phyloP scores from a whole-genome alignment of 2,888 invertebrate species.

The Lasius fuliginosus region DNA sequence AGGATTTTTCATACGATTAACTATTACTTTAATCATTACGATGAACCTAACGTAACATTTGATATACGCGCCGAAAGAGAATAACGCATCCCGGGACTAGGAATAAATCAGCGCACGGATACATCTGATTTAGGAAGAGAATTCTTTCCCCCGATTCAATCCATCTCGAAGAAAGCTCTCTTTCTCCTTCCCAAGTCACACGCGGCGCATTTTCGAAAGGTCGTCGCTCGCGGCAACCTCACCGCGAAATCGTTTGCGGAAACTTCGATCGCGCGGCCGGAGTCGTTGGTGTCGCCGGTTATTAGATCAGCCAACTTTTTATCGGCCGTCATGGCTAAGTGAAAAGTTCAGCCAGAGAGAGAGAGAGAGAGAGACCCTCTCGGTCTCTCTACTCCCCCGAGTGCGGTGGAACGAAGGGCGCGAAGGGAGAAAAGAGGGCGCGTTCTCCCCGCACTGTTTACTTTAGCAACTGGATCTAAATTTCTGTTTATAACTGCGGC shows the following conservation, averaged over 20 bases:
- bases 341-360: slow-evolving; percentile 79
- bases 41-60: neutral
- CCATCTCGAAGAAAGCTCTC: slow-evolving; percentile 48
- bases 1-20: slow-evolving; percentile 11
- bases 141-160: neutral
- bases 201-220: slow-evolving; percentile 40
- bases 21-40: too few relatives aligned
- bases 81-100: neutral
- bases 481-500: slow-evolving; percentile 84
- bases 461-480: slow-evolving; percentile 84
- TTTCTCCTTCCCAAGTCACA: neutral
- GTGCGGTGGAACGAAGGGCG: slow-evolving; percentile 25
- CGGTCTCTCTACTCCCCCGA: slow-evolving; percentile 2
- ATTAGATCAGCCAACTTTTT: slow-evolving; percentile 84
- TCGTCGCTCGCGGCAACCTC: slow-evolving; percentile 42
- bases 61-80: slow-evolving; percentile 14
- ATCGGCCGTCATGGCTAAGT: slow-evolving; percentile 81
- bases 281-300: slow-evolving; percentile 78
- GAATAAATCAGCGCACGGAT: slow-evolving; percentile 31
- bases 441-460: slow-evolving; percentile 71
- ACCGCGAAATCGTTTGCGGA: slow-evolving; percentile 62
- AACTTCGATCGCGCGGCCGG: slow-evolving; percentile 57
- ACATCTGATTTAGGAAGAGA: slow-evolving; percentile 30
- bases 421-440: slow-evolving; percentile 57
- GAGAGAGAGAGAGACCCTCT: neutral